Conservation (phyloP, 1,140 invertebrate species). For the Cydia pomonella region DNA sequence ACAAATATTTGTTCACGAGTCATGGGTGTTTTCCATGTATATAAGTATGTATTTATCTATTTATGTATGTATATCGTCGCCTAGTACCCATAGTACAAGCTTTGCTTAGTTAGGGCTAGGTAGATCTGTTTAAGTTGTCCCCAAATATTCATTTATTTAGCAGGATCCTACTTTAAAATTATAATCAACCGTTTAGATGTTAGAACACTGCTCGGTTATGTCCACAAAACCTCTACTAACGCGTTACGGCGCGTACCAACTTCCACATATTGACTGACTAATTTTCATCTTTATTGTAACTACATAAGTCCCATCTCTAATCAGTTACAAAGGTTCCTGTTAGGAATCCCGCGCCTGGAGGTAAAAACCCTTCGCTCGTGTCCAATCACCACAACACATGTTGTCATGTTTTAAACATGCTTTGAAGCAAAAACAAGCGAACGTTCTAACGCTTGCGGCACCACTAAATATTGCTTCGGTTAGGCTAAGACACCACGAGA, state of each 20-base stretch:
- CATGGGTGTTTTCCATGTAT: too few relatives aligned
- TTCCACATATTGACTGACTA: too few relatives aligned
- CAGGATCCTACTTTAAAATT: constrained; percentile 22
- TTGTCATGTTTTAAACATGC: constrained; percentile 39
- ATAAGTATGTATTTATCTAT: too few relatives aligned
- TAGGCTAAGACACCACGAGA: background rate
- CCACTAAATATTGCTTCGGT: background rate
- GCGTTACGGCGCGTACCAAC: constrained; percentile 3
- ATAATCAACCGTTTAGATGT: constrained; percentile 20
- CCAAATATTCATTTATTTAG: too few relatives aligned
- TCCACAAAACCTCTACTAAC: constrained; percentile 8
- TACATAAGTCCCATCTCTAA: too few relatives aligned
- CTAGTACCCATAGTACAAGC: too few relatives aligned
- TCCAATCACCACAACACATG: constrained; percentile 46
- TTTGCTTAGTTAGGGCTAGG: too few relatives aligned
- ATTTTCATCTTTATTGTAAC: too few relatives aligned
- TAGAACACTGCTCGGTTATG: constrained; percentile 20
- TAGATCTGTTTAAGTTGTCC: too few relatives aligned
- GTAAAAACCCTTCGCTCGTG: constrained; percentile 33
- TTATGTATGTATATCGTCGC: too few relatives aligned
- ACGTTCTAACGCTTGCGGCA: constrained; percentile 20
- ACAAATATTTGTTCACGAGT: too few relatives aligned
- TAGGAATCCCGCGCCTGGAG: background rate
- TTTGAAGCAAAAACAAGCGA: background rate
- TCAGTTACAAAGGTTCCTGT: too few relatives aligned